A percentile compares a stretch with the other conserved stretches of the same genome.
Evolutionary conservation across 1,140 invertebrate genomes (phyloP).

Genomic region (Whitmania pigra): DNA sequence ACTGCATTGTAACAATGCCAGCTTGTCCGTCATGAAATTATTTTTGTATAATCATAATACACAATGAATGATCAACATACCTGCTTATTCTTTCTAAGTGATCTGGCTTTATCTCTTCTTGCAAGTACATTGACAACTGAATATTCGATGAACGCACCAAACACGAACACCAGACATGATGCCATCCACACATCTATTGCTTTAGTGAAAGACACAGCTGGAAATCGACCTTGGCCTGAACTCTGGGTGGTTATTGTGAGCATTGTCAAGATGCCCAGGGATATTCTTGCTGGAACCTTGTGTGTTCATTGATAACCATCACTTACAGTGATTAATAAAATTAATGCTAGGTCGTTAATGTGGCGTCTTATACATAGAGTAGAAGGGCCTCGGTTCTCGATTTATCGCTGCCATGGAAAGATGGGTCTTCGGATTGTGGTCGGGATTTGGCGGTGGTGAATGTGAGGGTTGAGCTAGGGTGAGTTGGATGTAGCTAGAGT

Average conservation of each 20-base stretch:
- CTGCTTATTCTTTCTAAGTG: neutral
- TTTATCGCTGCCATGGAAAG: too few species aligned
- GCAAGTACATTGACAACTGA: slow-evolving; percentile 34
- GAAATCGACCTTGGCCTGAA: slow-evolving; percentile 26
- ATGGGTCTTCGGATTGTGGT: too few species aligned
- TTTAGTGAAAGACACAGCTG: slow-evolving; percentile 34
- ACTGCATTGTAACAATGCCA: too few species aligned
- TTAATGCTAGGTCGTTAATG: too few species aligned
- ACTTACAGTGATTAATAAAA: too few species aligned
- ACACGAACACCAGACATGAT: slow-evolving; percentile 37
- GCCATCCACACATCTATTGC: slow-evolving; percentile 41
- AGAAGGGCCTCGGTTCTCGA: too few species aligned
- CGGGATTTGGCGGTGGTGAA: too few species aligned
- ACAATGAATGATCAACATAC: neutral
- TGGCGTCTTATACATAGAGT: too few species aligned
- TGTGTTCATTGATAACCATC: neutral
- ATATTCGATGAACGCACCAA: slow-evolving; percentile 37
- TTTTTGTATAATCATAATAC: neutral
- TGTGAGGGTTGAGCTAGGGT: too few species aligned
- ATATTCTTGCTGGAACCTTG: slow-evolving; percentile 17
- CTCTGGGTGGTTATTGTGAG: slow-evolving; percentile 32
- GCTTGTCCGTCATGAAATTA: too few species aligned
- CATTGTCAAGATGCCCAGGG: slow-evolving; percentile 30
- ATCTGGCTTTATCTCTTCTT: slow-evolving; percentile 16
- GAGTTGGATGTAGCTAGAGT: too few species aligned